These are phyloP conservation scores for Fistularia tabacaria DNA, from an alignment of 2,797 vertebrate genomes.

Conservation along the genomic window DNA sequence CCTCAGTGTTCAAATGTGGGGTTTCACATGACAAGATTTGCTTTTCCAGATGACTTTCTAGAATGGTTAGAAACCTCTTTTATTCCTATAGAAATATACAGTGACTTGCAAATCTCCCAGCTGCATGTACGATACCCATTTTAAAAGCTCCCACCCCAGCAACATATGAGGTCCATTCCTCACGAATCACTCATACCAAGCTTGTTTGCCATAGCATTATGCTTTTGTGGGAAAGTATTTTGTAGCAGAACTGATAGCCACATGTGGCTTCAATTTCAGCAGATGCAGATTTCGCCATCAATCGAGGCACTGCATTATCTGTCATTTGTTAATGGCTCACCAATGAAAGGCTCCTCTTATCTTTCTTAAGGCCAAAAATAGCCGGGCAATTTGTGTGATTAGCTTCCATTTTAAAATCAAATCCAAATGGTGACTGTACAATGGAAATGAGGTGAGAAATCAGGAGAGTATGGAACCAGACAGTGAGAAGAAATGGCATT, in stretches of 20 bases:
- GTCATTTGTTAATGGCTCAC: constrained; percentile 70
- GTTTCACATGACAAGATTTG: constrained; percentile 68
- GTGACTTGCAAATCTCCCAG: constrained; percentile 49
- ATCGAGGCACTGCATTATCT: constrained; percentile 60
- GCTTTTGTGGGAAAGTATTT: constrained; percentile 75
- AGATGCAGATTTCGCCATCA: constrained; percentile 62
- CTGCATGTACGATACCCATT: constrained; percentile 51
- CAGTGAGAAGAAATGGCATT: constrained; percentile 1
- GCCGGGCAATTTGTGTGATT: constrained; percentile 64
- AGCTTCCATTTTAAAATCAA: constrained; percentile 60
- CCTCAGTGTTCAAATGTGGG: constrained; percentile 33
- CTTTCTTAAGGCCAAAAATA: constrained; percentile 63
- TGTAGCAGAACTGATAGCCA: constrained; percentile 54
- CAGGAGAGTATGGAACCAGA: constrained; percentile 7
- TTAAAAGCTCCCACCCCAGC: constrained; percentile 24
- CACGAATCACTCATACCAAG: constrained; percentile 53
- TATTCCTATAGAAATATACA: constrained; percentile 58
- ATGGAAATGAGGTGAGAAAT: constrained; percentile 51
- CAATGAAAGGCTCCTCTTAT: constrained; percentile 66
- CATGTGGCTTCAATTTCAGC: constrained; percentile 77
- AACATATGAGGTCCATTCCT: constrained; percentile 49
- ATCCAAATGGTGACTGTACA: constrained; percentile 57
- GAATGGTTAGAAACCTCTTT: constrained; percentile 57
- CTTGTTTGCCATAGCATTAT: constrained; percentile 29
- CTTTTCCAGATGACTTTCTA: constrained; percentile 49